Base-by-base conservation (phyloP, 2,888 invertebrate species). In the Reticulitermes lucifugus region DNA sequence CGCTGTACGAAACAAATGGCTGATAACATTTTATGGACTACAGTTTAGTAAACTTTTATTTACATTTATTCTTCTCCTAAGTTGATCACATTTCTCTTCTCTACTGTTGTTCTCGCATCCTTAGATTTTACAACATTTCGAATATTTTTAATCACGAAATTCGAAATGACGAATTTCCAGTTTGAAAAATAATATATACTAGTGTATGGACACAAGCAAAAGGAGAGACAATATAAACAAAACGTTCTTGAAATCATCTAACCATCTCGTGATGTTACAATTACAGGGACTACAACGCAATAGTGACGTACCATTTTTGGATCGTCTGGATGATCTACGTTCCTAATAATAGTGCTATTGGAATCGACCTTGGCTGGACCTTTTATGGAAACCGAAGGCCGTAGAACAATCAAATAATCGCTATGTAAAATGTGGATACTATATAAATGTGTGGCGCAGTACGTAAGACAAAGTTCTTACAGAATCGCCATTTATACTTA, bases 381-480 rank as follows among this genome's bases (percentile, higher is more conserved):
- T 65, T 65, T 65, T n/a, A 65, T 10, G 65, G 65, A 65, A 65
- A 65, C n/a, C 65, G 25, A 65, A 65, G 65, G 65, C 65, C 65
- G 9, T 25, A 6, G 9, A 65, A 65, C 65, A 65, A 65, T 25
- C 5, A 65, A 65, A 65, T 65, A 65, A 25, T 65, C 14, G n/a
- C 65, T 65, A 25, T 65, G 65, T 65, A 25, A 65, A 65, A 25
- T 65, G 25, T n/a, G 65, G 65, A 65, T 65, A 65, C n/a, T 65
- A 65, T 65, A 65, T 65, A 65, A 65, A 65, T 65, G n/a, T 5
- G 14, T 65, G 65, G 65, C 65, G 65, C 25, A 65, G n/a, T 65
- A 65, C 18, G 55, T 55, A 55, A 55, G 55, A 18, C 18, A 55
- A 18, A 55, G 55, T 55, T 55, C 65, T n/a, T 65, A 65, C 25